Evolutionary conservation across 2,797 vertebrate genomes (phyloP), one percentile per base, ranked within the genome.

Genomic region (Hafferia zeledoni): DNA sequence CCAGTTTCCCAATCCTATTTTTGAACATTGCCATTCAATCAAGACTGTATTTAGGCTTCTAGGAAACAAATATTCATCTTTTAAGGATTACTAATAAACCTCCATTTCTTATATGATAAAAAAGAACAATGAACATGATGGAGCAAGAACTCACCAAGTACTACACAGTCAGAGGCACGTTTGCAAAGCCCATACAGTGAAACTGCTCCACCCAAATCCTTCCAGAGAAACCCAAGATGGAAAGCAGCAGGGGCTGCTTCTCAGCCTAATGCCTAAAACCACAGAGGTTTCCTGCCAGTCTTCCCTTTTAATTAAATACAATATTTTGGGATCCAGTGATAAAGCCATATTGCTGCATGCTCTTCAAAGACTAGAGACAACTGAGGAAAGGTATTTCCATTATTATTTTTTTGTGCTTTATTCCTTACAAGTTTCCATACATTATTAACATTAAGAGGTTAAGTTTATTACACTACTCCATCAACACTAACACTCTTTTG

Each of bases 171-270:
- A 64, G 0, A 11, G 56, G 11, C 41, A 90, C 9, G 7, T 86
- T 56, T 1, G 1, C 64, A 44, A 83, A 75, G 17, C 27, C 35
- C 20, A 65, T 23, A 28, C 0, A 94, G 30, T 75, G 85, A 96
- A 97, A 97, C 91, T 85, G 81, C 85, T 85, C 60, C 95, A 82
- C 93, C 89, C 81, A 69, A 76, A 87, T 75, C 28, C 49, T 89
- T 65, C 27, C 61, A 52, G 64, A 78, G 43, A 81, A 87, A 84
- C 19, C 7, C 2, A 70, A 55, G 63, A 63, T 24, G 23, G 50
- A 85, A 83, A 90, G 72, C 39, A 91, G 81, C 30, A 80, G 18
- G 65, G 35, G 80, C 56, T 70, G 41, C 52, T 83, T 68, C 65
- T 30, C 81, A 81, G 49, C 19, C 43, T 23, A 64, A 88, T 19